Evolutionary conservation across 2,888 invertebrate species (phyloP).

Genomic region (Hyalella azteca): DNA sequence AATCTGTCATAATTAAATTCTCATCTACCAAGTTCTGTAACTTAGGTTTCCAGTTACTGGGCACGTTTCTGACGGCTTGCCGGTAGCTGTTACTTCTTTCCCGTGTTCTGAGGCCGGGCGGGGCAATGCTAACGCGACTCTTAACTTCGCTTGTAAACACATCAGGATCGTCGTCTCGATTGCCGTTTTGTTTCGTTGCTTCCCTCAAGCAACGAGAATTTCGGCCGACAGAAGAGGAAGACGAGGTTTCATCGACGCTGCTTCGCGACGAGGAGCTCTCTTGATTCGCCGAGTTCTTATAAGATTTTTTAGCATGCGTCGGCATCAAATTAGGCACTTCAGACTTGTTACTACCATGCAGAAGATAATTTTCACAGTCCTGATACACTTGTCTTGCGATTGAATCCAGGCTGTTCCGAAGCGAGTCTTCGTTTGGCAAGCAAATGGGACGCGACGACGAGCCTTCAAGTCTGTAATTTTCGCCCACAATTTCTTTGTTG

Average conservation of each 20-base stretch:
- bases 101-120: constrained; percentile 53
- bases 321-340: constrained; percentile 55
- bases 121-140: constrained; percentile 50
- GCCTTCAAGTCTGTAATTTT: constrained; percentile 5
- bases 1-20: background rate
- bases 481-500: constrained; percentile 50
- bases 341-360: constrained; percentile 51
- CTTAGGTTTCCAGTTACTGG: constrained; percentile 28
- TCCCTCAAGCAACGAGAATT: background rate
- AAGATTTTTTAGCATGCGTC: constrained; percentile 33
- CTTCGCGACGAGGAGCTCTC: background rate
- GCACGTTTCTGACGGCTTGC: constrained; percentile 53
- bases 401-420: constrained; percentile 48
- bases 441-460: background rate
- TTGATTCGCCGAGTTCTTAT: background rate
- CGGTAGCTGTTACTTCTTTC: constrained; percentile 58
- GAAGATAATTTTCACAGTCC: constrained; percentile 55
- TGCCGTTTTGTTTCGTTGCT: too few relatives aligned
- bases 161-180: background rate
- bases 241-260: background rate
- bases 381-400: constrained; percentile 53
- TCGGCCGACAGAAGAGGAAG: background rate
- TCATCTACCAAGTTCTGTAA: background rate
- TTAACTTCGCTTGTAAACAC: constrained; percentile 50
- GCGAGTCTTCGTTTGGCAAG: constrained; percentile 38